Evolutionary conservation across 2,113 vertebrate species (phyloP).

Genomic region (Nibea coibor): DNA sequence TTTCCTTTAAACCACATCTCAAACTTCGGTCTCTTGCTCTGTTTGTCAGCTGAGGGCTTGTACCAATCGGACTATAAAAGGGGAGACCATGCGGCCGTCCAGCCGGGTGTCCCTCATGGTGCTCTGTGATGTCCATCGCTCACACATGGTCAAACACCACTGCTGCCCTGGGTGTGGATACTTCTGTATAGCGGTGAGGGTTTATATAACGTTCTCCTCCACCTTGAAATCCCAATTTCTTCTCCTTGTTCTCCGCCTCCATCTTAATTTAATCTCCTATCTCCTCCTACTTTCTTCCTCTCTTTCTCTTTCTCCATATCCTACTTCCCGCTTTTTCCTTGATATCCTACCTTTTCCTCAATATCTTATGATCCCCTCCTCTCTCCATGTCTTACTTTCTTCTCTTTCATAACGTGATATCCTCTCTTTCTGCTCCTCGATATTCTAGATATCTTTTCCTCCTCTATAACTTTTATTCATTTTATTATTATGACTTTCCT

Average conservation of each 20-base stretch:
- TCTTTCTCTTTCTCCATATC: too few relatives aligned
- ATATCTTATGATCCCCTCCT: neutral
- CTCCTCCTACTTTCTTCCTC: neutral
- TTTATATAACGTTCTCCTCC: neutral
- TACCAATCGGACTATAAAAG: slow-evolving; percentile 87
- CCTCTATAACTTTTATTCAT: too few relatives aligned
- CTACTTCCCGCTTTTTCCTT: neutral
- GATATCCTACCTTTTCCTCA: too few relatives aligned
- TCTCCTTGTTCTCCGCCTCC: neutral
- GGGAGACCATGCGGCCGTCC: slow-evolving; percentile 93
- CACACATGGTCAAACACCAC: slow-evolving; percentile 95
- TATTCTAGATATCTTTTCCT: too few relatives aligned
- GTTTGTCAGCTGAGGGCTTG: slow-evolving; percentile 87
- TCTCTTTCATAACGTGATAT: neutral
- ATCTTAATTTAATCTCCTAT: neutral
- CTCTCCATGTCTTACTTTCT: neutral
- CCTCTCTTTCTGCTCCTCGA: too few relatives aligned
- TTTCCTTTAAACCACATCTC: neutral
- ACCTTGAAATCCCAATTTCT: neutral
- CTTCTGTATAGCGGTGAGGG: slow-evolving; percentile 90
- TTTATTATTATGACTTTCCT: too few relatives aligned
- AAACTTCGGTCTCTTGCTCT: neutral
- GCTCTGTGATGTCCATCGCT: slow-evolving; percentile 91
- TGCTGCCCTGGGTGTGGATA: slow-evolving; percentile 94
- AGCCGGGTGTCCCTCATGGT: slow-evolving; percentile 92